phyloP scores from a whole-genome alignment of 2,797 vertebrate genomes.

The Monodelphis domestica region DNA sequence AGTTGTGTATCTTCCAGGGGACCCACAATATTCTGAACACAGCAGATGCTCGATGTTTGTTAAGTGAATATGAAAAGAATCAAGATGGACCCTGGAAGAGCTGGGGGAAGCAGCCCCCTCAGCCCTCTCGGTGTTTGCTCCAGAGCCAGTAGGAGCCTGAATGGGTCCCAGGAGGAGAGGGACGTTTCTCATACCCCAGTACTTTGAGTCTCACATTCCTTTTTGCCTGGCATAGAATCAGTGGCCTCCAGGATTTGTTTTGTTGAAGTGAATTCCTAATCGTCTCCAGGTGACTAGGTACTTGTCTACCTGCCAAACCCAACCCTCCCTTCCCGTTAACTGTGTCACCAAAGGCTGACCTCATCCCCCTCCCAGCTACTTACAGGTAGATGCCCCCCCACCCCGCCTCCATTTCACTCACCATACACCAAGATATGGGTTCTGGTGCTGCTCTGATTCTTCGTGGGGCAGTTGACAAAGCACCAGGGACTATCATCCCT shows the following conservation, averaged over 20 bases:
- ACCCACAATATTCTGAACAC: background rate
- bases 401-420: conserved; percentile 58
- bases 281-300: too few species aligned
- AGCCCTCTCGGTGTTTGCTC: background rate
- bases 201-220: background rate
- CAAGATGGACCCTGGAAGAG: background rate
- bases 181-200: background rate
- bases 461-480: accelerated
- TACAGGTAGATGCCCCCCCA: background rate
- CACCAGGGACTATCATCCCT: background rate
- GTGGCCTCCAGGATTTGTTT: background rate
- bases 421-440: conserved; percentile 58
- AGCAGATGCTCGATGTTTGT: background rate
- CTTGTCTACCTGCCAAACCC: background rate
- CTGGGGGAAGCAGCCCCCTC: background rate
- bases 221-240: background rate
- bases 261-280: background rate
- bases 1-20: background rate
- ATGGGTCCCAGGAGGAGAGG: background rate
- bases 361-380: background rate
- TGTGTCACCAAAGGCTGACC: background rate
- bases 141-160: background rate
- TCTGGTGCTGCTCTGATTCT: accelerated
- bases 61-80: background rate
- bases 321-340: background rate